Evolutionary conservation across 1,140 invertebrate species (phyloP).

Genomic region (Nephila pilipes): DNA sequence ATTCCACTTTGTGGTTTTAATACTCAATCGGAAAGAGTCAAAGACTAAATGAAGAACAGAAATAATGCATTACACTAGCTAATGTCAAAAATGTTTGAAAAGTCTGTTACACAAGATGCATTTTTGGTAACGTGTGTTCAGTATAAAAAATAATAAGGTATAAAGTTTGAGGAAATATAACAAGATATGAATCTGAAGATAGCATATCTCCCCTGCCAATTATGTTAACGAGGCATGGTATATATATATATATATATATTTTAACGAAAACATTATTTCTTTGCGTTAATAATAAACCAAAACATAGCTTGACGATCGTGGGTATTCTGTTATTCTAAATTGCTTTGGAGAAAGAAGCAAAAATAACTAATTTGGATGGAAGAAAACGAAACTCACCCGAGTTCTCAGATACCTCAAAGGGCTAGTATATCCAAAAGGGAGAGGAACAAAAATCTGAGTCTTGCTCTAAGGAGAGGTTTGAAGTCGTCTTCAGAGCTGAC

Average conservation of each 20-base stretch:
- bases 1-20: too few species aligned
- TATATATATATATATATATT: background rate
- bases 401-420: background rate
- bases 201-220: background rate
- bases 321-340: background rate
- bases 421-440: conserved; percentile 45
- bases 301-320: background rate
- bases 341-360: background rate
- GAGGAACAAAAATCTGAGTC: conserved; percentile 46
- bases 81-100: too few species aligned
- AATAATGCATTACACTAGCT: too few species aligned
- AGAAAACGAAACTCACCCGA: conserved; percentile 55
- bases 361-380: background rate
- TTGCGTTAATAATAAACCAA: background rate
- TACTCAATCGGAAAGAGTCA: too few species aligned
- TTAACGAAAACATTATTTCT: background rate
- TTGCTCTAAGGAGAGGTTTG: conserved; percentile 39
- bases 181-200: too few species aligned
- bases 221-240: background rate
- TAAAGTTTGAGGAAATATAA: too few species aligned
- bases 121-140: too few species aligned
- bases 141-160: too few species aligned
- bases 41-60: too few species aligned
- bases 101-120: too few species aligned
- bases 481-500: conserved; percentile 61